Percentiles rank a stretch among this genome's conserved stretches.
These are phyloP conservation scores for Ciconia nigra DNA, from an alignment of 2,797 vertebrate genomes.

Conservation along the genomic window DNA sequence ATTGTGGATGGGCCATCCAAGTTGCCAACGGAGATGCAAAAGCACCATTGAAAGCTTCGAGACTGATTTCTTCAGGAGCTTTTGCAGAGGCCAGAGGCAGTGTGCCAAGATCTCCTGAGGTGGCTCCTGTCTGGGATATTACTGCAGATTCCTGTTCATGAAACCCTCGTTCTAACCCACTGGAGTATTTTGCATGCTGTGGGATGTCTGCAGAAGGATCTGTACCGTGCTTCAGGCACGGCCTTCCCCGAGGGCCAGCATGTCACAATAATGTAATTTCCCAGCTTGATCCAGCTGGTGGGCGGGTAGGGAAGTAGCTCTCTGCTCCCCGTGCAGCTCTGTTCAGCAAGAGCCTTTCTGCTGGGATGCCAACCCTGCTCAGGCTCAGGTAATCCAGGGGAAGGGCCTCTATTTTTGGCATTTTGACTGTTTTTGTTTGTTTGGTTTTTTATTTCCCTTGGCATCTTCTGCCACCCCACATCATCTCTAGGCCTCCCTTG, in stretches of 20 bases:
- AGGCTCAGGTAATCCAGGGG: not conserved
- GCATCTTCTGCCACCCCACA: not conserved
- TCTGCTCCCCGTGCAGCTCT: not conserved
- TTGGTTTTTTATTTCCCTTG: too few species aligned
- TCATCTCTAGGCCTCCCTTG: not conserved
- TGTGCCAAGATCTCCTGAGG: not conserved
- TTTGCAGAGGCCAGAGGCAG: not conserved
- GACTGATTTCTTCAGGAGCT: not conserved
- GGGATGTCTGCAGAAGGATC: not conserved
- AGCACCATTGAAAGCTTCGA: not conserved
- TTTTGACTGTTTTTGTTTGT: not conserved
- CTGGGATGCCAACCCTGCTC: not conserved
- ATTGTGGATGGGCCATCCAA: not conserved
- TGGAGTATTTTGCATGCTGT: not conserved
- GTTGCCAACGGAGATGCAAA: conserved; percentile 2
- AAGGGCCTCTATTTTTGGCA: not conserved
- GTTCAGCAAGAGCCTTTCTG: not conserved
- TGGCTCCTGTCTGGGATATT: not conserved
- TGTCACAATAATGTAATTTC: not conserved
- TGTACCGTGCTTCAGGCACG: not conserved
- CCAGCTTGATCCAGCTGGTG: conserved; percentile 2
- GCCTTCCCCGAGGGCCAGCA: not conserved
- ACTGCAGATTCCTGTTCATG: not conserved
- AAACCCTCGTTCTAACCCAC: not conserved
- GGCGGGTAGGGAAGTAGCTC: not conserved